Evolutionary conservation across 2,888 invertebrate species (phyloP), one percentile per base, ranked within the genome.

Genomic region (Portevinia maculata): DNA sequence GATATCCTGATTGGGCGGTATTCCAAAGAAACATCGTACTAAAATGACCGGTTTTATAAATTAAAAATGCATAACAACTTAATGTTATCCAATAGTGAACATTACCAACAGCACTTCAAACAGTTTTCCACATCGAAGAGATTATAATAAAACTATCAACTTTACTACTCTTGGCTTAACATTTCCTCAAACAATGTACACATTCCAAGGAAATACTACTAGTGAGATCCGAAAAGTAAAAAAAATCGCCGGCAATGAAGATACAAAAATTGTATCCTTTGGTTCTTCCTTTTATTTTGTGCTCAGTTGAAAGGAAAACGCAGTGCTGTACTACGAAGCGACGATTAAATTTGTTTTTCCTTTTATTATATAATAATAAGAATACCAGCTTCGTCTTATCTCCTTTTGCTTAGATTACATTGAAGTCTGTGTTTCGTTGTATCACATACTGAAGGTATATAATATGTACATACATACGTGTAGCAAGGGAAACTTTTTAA

Each of bases 301-400:
- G 21, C 19, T 19, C 4, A 21, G 6, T 1, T 17, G 21, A 19
- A n/a, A 13, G 7, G 2, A 13, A 28, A 13, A 3, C 19, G 24
- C 7, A 39, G 39, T 13, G 5, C 28, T 19, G 21, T 13, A 46
- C 46, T 46, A 60, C 46, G 46, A 60, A 46, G 32, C 46, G 17
- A 52, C 64, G 64, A 64, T 64, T 64, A 52, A 52, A 52, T 64
- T 52, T 39, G 8, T 24, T 55, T 39, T 37, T 37, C 13, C 19
- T 19, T 41, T 28, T 52, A 17, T 17, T 52, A 32, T 19, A 19
- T 13, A 57, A 39, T n/a, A 53, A 17, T 9, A 44, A 44, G 19
- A 44, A 13, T 15, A 13, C 6, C 19, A 34, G 24, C 24, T 3
- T 24, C 24, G 13, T 24, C 57, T 57, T 57, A 57, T 57, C 57